Percentiles rank a stretch among this genome's conserved stretches.
Conservation (phyloP, 2,113 vertebrate species). For the Vanacampus margaritifer region DNA sequence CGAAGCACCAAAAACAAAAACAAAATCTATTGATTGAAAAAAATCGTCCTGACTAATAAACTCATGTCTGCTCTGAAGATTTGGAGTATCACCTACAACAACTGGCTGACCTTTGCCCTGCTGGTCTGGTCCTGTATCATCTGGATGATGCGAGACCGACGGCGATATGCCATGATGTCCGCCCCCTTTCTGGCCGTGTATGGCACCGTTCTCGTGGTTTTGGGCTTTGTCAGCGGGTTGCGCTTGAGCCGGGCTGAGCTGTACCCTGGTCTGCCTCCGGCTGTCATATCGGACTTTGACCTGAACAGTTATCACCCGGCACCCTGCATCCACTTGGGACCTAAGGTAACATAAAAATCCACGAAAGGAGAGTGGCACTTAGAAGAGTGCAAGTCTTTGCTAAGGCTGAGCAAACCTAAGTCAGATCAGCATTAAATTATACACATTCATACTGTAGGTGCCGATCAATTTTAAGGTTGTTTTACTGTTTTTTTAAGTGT, state of each 20-base stretch:
- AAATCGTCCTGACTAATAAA: rapidly evolving
- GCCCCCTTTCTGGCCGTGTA: constrained; percentile 79
- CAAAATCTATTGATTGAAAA: background rate
- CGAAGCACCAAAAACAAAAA: no score
- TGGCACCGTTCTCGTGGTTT: constrained; percentile 72
- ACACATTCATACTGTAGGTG: no score
- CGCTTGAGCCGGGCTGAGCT: constrained; percentile 71
- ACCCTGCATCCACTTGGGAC: constrained; percentile 73
- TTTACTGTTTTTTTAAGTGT: background rate
- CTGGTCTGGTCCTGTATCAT: constrained; percentile 78
- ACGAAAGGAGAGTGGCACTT: background rate
- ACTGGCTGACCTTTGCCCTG: constrained; percentile 74
- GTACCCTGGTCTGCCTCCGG: constrained; percentile 62
- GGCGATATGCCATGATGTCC: constrained; percentile 76
- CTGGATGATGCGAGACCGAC: constrained; percentile 72
- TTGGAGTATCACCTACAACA: constrained; percentile 75
- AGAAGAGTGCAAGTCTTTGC: background rate
- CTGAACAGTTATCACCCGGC: constrained; percentile 59
- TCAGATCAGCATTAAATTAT: background rate
- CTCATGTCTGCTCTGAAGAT: constrained; percentile 42
- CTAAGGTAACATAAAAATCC: constrained; percentile 55
- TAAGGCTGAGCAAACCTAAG: background rate
- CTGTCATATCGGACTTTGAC: constrained; percentile 75
- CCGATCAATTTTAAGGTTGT: no score
- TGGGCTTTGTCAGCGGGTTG: constrained; percentile 73